Base-by-base conservation (phyloP, 2,113 vertebrate species). In the Lasiurus cinereus region DNA sequence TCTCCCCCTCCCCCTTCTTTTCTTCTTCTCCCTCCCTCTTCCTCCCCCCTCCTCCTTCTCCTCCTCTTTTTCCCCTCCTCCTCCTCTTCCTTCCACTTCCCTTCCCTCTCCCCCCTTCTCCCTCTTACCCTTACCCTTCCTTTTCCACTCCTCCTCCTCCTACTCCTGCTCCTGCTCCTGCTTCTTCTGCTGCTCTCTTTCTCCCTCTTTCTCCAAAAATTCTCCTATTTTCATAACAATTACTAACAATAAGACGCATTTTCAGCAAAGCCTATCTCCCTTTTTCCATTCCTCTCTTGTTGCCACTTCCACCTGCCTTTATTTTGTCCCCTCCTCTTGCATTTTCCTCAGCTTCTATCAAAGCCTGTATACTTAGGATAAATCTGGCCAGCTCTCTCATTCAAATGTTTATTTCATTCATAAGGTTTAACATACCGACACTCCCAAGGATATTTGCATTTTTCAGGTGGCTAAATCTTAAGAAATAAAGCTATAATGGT, bases 381-480 rank as follows among this genome's bases (percentile, higher is more conserved):
- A 91, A 24, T 69, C 79, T n/a, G 12, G 6, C 46, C 70, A 39
- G 22, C 18, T 64, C 48, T 74, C 19, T 87, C 27, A 64, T 84
- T 64, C 33, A 69, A 93, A 93, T 8, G 31, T 87, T 74, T 56
- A 52, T 7, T 77, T 70, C 62, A 87, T 48, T 73, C 39, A 21
- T 24, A 36, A 70, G 56, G 16, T 8, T 91, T 88, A 33, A 74
- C 31, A 84, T 39, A 46, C 29, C 64, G 22, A 90, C 19, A 48
- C 27, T 90, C 16, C 36, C 33, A 66, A 72, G 13, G 24, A 6
- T 54, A 92, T 43, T 66, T 83, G 36, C 15, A 91, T 74, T 90
- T 87, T 92, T 90, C 18, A 83, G 16, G 19, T 77, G 33, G 27
- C 18, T 83, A 96, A 95, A 92, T 74, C 73, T 85, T 96, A 96